Evolutionary conservation across 53 echinoderm and acorn worm genomes (phyloP), one percentile per base, ranked within the genome.

Genomic region (Paracentrotus lividus): DNA sequence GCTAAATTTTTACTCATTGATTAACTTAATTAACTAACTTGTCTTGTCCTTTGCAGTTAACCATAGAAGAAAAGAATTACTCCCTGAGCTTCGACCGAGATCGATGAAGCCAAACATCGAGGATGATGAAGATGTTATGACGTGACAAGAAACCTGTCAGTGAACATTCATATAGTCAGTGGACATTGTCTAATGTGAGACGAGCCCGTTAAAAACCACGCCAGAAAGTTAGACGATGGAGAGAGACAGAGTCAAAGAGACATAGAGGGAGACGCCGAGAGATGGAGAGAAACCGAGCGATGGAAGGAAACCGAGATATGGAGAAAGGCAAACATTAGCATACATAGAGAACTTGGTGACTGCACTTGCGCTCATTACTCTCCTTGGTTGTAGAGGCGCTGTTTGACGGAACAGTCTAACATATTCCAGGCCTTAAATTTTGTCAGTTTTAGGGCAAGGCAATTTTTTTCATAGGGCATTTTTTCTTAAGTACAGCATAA

Each of bases 61-160:
- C 40, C 61, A 93, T 29, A 31, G 89, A 9, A 89, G 89, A 31
- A 89, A 86, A 60, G 94, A 94, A 18, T 1, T 69, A 1, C 96
- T 96, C 21, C 96, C 96, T 42, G 94, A 96, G 90, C 88, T 97
- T 26, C 92, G 93, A 56, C 76, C 95, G 32, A 93, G 94, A 42
- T 47, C 96, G 52, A 95, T 38, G 69, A 97, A 93, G 86, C 98
- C 98, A 40, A 98, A 98, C 85, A 90, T 94, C 29, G 98, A 98
- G 49, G 96, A 97, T 67, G 98, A 98, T 81, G 96, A 98, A 84
- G 96, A 96, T 34, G 93, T 98, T 26, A 76, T 98, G 49, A 96
- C 96, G 43, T 98, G 94, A 97, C 64, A 87, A n/a, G 9, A 69
- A 69, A 38, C 16, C 69, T 10, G 38, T 38, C 69, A 69, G 69